Evolutionary conservation across 1,140 invertebrate species (phyloP).

Genomic region (Bombus confusus): DNA sequence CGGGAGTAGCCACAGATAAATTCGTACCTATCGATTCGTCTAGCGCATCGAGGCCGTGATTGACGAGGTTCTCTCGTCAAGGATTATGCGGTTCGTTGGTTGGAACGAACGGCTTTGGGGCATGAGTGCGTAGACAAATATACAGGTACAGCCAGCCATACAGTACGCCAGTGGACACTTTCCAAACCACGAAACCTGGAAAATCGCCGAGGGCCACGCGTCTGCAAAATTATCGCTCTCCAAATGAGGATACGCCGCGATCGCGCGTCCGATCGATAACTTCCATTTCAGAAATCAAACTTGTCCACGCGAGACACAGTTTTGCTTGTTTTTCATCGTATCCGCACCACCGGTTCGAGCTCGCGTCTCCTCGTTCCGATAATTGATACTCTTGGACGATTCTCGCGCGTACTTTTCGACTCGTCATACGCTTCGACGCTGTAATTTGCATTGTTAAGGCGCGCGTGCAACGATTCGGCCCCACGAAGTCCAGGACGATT

Average conservation of each 20-base stretch:
- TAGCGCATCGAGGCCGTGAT: slow-evolving; percentile 57
- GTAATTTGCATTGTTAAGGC: not conserved
- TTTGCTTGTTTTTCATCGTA: not conserved
- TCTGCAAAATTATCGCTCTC: slow-evolving; percentile 63
- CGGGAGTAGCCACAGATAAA: slow-evolving; percentile 49
- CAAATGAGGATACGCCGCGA: slow-evolving; percentile 20
- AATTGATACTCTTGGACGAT: not conserved
- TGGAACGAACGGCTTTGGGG: slow-evolving; percentile 61
- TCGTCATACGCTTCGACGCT: slow-evolving; percentile 1
- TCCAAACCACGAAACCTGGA: slow-evolving; percentile 67
- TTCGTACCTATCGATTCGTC: slow-evolving; percentile 64
- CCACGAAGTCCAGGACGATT: not conserved
- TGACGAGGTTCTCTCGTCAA: slow-evolving; percentile 68
- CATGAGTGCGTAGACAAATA: slow-evolving; percentile 66
- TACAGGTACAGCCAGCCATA: slow-evolving; percentile 33
- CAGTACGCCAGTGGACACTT: slow-evolving; percentile 38
- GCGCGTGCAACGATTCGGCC: not conserved
- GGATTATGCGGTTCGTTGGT: slow-evolving; percentile 70
- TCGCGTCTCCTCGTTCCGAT: not conserved
- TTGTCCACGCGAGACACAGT: too few relatives aligned
- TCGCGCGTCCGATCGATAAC: slow-evolving; percentile 33
- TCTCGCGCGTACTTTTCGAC: not conserved
- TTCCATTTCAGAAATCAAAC: not conserved
- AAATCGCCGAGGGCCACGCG: slow-evolving; percentile 66
- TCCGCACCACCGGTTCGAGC: not conserved